phyloP scores from a whole-genome alignment of 2,888 invertebrate species.

The Prosopocoilus inquinatus region DNA sequence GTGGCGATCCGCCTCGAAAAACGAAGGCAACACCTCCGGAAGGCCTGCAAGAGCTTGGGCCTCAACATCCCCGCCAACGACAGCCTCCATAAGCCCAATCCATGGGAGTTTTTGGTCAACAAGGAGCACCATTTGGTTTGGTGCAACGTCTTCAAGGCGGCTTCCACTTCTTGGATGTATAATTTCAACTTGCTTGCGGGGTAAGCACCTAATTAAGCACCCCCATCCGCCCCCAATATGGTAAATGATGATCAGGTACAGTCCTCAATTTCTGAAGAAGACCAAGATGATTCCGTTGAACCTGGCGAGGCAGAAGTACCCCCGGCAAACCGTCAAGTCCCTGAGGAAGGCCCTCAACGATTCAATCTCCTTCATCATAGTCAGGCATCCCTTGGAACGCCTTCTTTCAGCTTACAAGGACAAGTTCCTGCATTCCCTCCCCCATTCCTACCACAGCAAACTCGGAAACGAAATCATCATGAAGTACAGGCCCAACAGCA shows the following conservation, averaged over 20 bases:
- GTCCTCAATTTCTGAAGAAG: constrained; percentile 71
- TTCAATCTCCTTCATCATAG: constrained; percentile 78
- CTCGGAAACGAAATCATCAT: constrained; percentile 75
- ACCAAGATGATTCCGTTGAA: constrained; percentile 76
- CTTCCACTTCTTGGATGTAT: constrained; percentile 91
- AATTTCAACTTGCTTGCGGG: constrained; percentile 86
- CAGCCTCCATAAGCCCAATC: constrained; percentile 67
- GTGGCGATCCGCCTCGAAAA: constrained; percentile 60
- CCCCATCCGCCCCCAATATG: no score
- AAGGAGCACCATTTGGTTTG: constrained; percentile 78
- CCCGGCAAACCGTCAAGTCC: constrained; percentile 69
- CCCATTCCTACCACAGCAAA: constrained; percentile 78
- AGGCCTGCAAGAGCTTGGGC: constrained; percentile 61
- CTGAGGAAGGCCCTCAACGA: constrained; percentile 71
- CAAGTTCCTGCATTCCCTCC: constrained; percentile 79
- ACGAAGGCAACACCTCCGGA: constrained; percentile 58
- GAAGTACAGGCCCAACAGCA: constrained; percentile 58
- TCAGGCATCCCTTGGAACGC: constrained; percentile 77
- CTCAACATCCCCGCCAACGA: constrained; percentile 60
- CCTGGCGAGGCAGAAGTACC: constrained; percentile 76
- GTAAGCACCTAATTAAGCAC: constrained; percentile 42
- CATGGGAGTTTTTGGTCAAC: constrained; percentile 84
- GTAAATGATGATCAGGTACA: constrained; percentile 55
- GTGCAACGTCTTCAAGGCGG: constrained; percentile 82
- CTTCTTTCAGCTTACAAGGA: constrained; percentile 81